Conservation (phyloP, 2,888 invertebrate species). For the Pinctada fucata region DNA sequence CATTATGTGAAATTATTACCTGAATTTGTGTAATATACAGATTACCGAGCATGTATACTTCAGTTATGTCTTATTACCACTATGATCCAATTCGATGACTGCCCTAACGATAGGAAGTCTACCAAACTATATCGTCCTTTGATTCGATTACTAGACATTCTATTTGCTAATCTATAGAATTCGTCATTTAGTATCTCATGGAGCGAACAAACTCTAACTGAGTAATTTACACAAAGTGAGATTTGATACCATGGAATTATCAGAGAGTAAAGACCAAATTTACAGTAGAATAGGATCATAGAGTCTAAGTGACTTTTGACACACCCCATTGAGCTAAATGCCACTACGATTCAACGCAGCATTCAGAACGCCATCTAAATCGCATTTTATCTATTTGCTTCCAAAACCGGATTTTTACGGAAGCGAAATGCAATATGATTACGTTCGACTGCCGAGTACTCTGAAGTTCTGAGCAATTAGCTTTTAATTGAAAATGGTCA, state of each 20-base stretch:
- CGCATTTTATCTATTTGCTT: slow-evolving; percentile 12
- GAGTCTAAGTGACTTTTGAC: background rate
- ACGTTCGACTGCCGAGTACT: slow-evolving; percentile 29
- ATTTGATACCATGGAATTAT: background rate
- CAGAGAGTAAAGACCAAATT: background rate
- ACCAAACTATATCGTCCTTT: background rate
- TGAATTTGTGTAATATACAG: too few species aligned
- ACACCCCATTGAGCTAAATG: slow-evolving; percentile 12
- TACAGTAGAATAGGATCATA: background rate
- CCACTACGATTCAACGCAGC: slow-evolving; percentile 5
- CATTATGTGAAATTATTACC: too few species aligned
- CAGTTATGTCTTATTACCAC: too few species aligned
- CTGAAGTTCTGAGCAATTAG: slow-evolving; percentile 41
- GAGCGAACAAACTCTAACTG: background rate
- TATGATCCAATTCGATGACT: too few species aligned
- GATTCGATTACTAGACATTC: background rate
- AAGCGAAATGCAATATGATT: slow-evolving; percentile 23
- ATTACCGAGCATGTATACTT: too few species aligned
- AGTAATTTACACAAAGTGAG: background rate
- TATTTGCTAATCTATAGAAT: slow-evolving; percentile 6
- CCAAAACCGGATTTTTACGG: slow-evolving; percentile 3
- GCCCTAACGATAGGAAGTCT: too few species aligned
- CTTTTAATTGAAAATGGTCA: slow-evolving; percentile 48
- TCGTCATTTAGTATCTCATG: background rate
- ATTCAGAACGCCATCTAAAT: slow-evolving; percentile 12